Base-by-base conservation (phyloP, 2,888 invertebrate species). In the Ormyrus nitidulus region DNA sequence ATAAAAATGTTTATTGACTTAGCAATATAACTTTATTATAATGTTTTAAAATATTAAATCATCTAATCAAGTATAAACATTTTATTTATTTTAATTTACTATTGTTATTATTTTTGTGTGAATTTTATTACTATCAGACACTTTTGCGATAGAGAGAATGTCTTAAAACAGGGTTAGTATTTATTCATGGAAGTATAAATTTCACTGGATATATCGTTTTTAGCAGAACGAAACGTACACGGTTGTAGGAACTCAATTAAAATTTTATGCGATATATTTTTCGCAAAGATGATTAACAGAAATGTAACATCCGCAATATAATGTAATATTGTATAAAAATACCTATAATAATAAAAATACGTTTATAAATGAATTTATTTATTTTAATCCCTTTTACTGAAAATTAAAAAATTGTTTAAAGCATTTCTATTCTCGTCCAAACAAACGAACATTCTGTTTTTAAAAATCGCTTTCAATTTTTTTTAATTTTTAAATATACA, bases 291-390 rank as follows among this genome's bases (percentile, higher is more conserved):
- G 46, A 65, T 34, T 49, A 7, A 66, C 62, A 64, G 19, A 77
- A 46, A 65, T 72, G 66, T 72, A 77, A 77, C 19, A 51, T 59
- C 62, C 53, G 44, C 48, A 73, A 54, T 56, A 53, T 62, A 68
- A 54, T 69, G 49, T 73, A 73, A 73, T 71, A 71, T 70, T 78
- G 61, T 79, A 66, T 69, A 79, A 68, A 79, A 72, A 9, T 58
- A 68, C 62, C 34, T 64, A 79, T 62, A 61, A 54, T 59, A 78
- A 78, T 73, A 79, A 73, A 78, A 68, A 53, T 62, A 44, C 10
- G 44, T 69, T 79, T 73, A 64, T 79, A 79, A 13, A 72, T 48
- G 44, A 48, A 34, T 5, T 48, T 0, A 59, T 66, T 51, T 59
- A 49, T 66, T 51, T n/a, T 34, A 34, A 34, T 34, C 34, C 34